These are phyloP conservation scores for Tolypeutes matacus DNA, from an alignment of 2,797 vertebrate genomes.

Conservation along the genomic window DNA sequence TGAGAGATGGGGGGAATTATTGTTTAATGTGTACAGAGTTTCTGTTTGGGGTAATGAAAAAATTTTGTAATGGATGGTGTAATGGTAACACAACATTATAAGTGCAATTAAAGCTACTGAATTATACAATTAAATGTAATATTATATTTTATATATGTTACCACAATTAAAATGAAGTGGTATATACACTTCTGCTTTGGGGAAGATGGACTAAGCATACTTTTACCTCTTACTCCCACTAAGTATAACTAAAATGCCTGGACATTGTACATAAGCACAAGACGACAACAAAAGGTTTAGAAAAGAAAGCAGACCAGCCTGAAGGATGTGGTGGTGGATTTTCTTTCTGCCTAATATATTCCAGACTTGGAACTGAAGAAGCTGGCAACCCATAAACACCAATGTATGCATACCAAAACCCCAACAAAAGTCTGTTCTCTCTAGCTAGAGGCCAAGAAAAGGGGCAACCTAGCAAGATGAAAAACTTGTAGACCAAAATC, in stretches of 20 bases:
- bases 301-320: background rate
- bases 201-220: background rate
- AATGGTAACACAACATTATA: too few species aligned
- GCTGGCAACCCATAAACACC: background rate
- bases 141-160: too few species aligned
- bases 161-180: background rate
- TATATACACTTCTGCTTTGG: conserved; percentile 35
- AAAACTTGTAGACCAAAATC: background rate
- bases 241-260: conserved; percentile 45
- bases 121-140: too few species aligned
- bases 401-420: background rate
- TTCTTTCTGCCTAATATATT: background rate
- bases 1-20: too few species aligned
- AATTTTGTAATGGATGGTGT: too few species aligned
- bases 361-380: conserved; percentile 4
- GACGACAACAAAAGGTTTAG: background rate
- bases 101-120: too few species aligned
- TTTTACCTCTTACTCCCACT: background rate
- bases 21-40: too few species aligned
- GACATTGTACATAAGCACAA: background rate
- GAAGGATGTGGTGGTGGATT: background rate
- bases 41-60: too few species aligned
- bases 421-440: background rate
- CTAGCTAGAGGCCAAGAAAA: background rate
- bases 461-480: background rate